Conservation (phyloP, 1,140 invertebrate genomes). For the Brachionus angularis region DNA sequence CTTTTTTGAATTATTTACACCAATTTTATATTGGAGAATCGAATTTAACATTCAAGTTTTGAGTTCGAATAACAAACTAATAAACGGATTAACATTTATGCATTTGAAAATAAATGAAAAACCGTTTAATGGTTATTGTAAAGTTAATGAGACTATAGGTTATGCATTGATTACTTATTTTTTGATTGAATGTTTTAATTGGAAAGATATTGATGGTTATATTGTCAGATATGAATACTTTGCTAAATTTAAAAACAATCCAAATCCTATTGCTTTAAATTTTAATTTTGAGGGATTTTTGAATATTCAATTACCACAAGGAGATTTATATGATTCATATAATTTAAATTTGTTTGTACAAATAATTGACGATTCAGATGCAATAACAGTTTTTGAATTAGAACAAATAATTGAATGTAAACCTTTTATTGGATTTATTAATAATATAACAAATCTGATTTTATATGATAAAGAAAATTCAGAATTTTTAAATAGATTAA, state of each 20-base stretch:
- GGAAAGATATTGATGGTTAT: slow-evolving; percentile 21
- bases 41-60: background rate
- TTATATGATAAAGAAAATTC: background rate
- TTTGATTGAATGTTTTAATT: background rate
- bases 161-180: slow-evolving; percentile 3
- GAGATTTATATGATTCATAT: background rate
- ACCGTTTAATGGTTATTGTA: slow-evolving; percentile 8
- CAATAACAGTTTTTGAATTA: slow-evolving; percentile 5
- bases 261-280: slow-evolving; percentile 15
- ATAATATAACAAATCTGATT: background rate
- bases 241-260: background rate
- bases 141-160: background rate
- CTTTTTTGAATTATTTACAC: background rate
- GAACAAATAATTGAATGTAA: no score
- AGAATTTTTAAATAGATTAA: background rate
- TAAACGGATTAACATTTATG: background rate
- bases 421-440: slow-evolving; percentile 9
- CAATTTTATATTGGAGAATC: background rate
- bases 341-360: background rate
- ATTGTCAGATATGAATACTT: slow-evolving; percentile 32
- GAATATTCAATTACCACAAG: background rate
- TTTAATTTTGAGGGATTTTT: background rate
- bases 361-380: slow-evolving; percentile 31
- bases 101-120: slow-evolving; percentile 23
- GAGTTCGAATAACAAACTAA: background rate